Evolutionary conservation across 1,140 invertebrate species (phyloP).

Genomic region (Polypedilum vanderplanki): DNA sequence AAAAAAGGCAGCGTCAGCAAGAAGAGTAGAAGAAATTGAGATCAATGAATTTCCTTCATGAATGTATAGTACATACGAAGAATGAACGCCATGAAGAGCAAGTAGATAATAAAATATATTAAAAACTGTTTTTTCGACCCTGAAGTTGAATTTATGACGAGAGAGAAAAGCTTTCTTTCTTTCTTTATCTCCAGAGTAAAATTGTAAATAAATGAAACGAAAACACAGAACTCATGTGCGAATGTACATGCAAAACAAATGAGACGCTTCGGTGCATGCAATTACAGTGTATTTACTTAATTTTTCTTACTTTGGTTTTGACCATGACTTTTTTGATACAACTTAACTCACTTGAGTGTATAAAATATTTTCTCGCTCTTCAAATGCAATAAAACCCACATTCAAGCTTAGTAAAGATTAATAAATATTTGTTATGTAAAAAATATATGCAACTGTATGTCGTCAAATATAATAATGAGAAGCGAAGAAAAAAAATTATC

Average conservation of each 20-base stretch:
- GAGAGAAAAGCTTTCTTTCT: constrained; percentile 9
- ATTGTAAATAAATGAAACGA: background rate
- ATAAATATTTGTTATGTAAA: constrained; percentile 8
- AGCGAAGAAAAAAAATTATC: background rate
- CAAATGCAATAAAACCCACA: background rate
- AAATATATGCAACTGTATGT: background rate
- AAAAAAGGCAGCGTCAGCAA: background rate
- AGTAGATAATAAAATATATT: constrained; percentile 20
- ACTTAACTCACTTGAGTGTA: too few relatives aligned
- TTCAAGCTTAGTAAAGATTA: background rate
- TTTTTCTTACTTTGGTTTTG: constrained; percentile 10
- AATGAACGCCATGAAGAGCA: background rate
- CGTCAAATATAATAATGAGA: too few relatives aligned
- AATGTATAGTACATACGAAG: background rate
- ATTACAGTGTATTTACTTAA: too few relatives aligned
- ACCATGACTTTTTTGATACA: constrained; percentile 27
- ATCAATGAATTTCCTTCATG: constrained; percentile 25
- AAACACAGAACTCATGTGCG: too few relatives aligned
- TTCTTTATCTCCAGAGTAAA: background rate
- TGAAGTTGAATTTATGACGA: background rate
- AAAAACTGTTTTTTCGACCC: background rate
- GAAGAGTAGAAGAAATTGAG: constrained; percentile 19
- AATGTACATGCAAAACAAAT: too few relatives aligned
- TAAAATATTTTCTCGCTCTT: too few relatives aligned
- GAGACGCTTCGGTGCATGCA: too few relatives aligned